Evolutionary conservation across 2,113 vertebrate genomes (phyloP).

Genomic region (Scomber japonicus): DNA sequence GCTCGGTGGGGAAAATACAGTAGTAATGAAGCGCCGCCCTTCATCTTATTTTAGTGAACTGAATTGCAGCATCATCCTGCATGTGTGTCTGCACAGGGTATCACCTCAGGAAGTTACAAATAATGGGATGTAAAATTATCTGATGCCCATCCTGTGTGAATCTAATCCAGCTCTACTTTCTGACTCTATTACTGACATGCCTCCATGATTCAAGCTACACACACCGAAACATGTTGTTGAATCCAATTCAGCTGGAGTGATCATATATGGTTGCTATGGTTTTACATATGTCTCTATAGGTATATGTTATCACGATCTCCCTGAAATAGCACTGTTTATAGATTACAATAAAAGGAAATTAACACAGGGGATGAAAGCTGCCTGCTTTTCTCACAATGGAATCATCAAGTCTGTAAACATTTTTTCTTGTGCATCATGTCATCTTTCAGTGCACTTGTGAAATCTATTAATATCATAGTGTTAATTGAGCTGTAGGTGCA

Average conservation of each 20-base stretch:
- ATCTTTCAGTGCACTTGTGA: conserved; percentile 62
- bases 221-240: conserved; percentile 18
- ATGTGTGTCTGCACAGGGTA: background rate
- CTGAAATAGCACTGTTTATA: background rate
- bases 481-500: conserved; percentile 65
- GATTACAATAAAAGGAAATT: background rate
- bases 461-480: conserved; percentile 73
- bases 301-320: background rate
- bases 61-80: background rate
- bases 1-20: background rate
- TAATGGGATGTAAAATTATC: background rate
- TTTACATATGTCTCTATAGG: conserved; percentile 35
- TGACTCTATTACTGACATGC: background rate
- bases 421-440: conserved; percentile 22
- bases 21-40: conserved; percentile 4
- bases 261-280: conserved; percentile 31
- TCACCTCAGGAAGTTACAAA: background rate
- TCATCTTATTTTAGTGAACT: background rate
- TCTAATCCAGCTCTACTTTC: background rate
- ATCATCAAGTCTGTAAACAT: conserved; percentile 40
- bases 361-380: conserved; percentile 1
- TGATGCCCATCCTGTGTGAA: background rate
- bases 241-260: background rate
- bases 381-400: conserved; percentile 20
- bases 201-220: too few relatives aligned